phyloP scores from a whole-genome alignment of 2,113 vertebrate genomes.

The Notarius lentiginosus region DNA sequence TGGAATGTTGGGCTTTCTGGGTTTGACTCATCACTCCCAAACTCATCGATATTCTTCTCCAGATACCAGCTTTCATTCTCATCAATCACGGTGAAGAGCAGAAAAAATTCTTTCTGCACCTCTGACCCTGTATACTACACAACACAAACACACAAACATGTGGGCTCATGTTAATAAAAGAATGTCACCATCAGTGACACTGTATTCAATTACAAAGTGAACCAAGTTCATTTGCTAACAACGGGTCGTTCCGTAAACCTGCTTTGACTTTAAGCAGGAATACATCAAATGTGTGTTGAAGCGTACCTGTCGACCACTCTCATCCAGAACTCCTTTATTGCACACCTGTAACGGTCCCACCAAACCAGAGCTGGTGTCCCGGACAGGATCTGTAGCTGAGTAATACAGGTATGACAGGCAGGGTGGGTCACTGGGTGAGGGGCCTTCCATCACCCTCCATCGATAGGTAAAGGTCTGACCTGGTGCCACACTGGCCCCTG shows the following conservation, averaged over 20 bases:
- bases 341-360: constrained; percentile 91
- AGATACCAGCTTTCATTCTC: constrained; percentile 92
- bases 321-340: constrained; percentile 74
- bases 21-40: constrained; percentile 66
- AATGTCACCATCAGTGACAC: background rate
- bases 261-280: background rate
- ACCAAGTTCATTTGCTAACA: background rate
- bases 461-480: constrained; percentile 81
- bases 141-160: constrained; percentile 14
- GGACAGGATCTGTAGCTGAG: constrained; percentile 77
- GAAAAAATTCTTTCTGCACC: constrained; percentile 87
- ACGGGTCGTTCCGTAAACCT: background rate
- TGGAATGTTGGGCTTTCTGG: constrained; percentile 71
- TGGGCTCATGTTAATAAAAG: background rate
- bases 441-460: constrained; percentile 87
- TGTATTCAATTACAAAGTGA: background rate
- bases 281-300: background rate
- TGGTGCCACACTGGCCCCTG: constrained; percentile 80
- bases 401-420: constrained; percentile 94
- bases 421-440: constrained; percentile 76
- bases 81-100: constrained; percentile 90
- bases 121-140: constrained; percentile 67
- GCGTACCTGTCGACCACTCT: constrained; percentile 77
- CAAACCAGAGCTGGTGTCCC: constrained; percentile 88
- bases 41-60: constrained; percentile 74